These are phyloP conservation scores for Lamellibrachia columna DNA, from an alignment of 2,888 invertebrate species.

Conservation along the genomic window DNA sequence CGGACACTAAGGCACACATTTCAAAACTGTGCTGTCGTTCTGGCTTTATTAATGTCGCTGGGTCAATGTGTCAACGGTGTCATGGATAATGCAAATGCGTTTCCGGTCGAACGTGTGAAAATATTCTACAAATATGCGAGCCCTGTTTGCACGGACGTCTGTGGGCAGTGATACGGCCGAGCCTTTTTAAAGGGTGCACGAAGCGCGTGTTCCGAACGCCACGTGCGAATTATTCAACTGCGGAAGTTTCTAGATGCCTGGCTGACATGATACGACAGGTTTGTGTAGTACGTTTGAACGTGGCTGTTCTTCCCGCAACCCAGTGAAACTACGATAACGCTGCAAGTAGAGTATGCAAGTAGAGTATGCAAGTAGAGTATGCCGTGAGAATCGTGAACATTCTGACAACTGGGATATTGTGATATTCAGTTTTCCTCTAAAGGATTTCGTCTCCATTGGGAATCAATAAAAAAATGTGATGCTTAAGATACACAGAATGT, in stretches of 20 bases:
- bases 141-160: background rate
- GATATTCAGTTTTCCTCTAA: background rate
- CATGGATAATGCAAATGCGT: background rate
- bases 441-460: too few relatives aligned
- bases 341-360: background rate
- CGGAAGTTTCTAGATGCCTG: background rate
- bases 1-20: background rate
- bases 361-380: background rate
- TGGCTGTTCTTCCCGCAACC: background rate
- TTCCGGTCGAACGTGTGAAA: slow-evolving; percentile 12
- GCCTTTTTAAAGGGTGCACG: background rate
- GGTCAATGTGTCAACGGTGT: background rate
- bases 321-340: background rate
- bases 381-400: background rate
- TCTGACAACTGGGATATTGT: background rate
- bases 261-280: background rate
- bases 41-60: background rate
- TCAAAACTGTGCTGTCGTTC: background rate
- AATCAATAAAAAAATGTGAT: too few relatives aligned
- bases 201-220: background rate
- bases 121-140: background rate
- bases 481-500: too few relatives aligned
- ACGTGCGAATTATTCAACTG: background rate
- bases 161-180: background rate
- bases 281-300: background rate